Evolutionary conservation across 2,113 vertebrate species (phyloP), one percentile per base, ranked within the genome.

Genomic region (Piliocolobus tephrosceles): DNA sequence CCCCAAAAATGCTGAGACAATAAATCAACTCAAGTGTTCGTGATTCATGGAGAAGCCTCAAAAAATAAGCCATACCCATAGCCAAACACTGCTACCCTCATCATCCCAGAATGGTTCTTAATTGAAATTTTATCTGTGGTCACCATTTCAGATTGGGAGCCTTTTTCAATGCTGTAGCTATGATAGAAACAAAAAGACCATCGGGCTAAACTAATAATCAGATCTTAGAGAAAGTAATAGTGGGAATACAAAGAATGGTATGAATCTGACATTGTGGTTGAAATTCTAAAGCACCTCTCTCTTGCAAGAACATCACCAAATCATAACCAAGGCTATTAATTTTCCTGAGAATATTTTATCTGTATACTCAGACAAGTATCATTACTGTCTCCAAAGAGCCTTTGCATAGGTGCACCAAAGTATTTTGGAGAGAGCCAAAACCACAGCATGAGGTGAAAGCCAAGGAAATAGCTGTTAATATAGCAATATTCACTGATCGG

Each of bases 281-380:
- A 75, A 27, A 57, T 50, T 92, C 84, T 80, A 80, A 90, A 82
- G 20, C 81, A 73, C 58, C 3, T 50, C 47, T 50, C 13, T 50
- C 52, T 92, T 88, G 22, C 4, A 64, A 87, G 43, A 92, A 83
- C 52, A 68, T 83, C 61, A 94, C 32, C 47, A 90, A 64, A 30
- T 90, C 27, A 92, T 70, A 92, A 90, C 45, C 92, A 18, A 92
- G 18, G 7, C 68, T 68, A 72, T 90, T 92, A 66, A 76, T 96
- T 95, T 94, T 81, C 81, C 72, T 93, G 57, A 94, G 85, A 87
- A 70, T 93, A 66, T 68, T 80, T 61, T 95, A 75, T 64, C 45
- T 70, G 3, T 35, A 32, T n/a, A 87, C 35, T 92, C 23, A 92
- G 66, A 35, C 22, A 68, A 79, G 43, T 43, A 40, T 27, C 47